Evolutionary conservation across 2,888 invertebrate genomes (phyloP), one percentile per base, ranked within the genome.

Genomic region (Trilocha varians): DNA sequence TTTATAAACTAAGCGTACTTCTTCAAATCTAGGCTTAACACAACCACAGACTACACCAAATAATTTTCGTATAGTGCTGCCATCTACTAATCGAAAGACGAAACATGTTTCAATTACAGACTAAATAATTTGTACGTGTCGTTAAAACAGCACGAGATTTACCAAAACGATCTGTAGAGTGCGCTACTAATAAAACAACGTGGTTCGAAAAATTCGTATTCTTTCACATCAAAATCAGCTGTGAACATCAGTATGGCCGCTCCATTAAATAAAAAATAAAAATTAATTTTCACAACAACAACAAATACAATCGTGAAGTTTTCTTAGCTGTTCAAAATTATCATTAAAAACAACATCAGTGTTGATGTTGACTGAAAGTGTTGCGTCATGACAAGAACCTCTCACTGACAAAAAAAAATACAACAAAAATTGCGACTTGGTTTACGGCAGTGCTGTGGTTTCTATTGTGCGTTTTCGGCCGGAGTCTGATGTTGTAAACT

Each of bases 241-340:
- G 86, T 86, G 80, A 78, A 78, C 78, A 77, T 79, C 84, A 83
- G 75, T 82, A 86, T 86, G 86, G 85, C 86, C 80, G 84, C 80
- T 79, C 70, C 57, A 62, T 59, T 73, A 75, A 57, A 61, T 64
- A 62, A 62, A 75, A 79, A 79, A 80, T 80, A 82, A 76, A 76
- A 65, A 75, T 73, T 68, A 65, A 79, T 74, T 75, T 74, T 67
- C 69, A 70, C 65, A 64, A 67, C 63, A 33, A 34, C 25, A 76
- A 75, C 67, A 78, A 78, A 77, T 69, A 77, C 70, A 62, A 76
- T 68, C 73, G 77, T 75, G 73, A 65, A 70, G 71, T 74, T 74
- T 73, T 72, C 75, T 78, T 79, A 76, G 70, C 77, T 73, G 71
- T 69, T 70, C 58, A 62, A 62, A 62, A 55, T 25, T 57, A 64